Evolutionary conservation across 2,888 invertebrate genomes (phyloP).

Genomic region (Andrena dorsata): DNA sequence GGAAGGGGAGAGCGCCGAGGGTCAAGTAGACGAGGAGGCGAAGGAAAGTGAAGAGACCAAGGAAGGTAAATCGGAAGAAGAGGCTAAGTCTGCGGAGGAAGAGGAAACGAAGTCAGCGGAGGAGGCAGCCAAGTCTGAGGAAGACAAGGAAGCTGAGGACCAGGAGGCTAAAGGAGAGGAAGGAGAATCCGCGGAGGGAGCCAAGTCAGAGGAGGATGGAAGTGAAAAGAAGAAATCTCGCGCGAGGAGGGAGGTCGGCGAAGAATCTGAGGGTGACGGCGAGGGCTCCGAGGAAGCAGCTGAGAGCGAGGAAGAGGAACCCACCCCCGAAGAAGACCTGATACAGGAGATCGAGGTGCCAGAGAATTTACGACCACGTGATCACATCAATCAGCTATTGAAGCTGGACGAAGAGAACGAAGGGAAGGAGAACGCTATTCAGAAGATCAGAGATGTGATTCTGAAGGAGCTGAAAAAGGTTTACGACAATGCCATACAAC

Average conservation of each 20-base stretch:
- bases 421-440: conserved; percentile 89
- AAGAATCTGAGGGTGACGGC: conserved; percentile 39
- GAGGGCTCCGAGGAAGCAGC: conserved; percentile 50
- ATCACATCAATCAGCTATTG: conserved; percentile 92
- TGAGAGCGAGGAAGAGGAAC: conserved; percentile 71
- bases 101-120: conserved; percentile 45
- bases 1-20: conserved; percentile 54
- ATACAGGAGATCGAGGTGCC: conserved; percentile 91
- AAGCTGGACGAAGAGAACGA: conserved; percentile 92
- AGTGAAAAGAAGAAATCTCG: conserved; percentile 49
- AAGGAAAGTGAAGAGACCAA: conserved; percentile 51
- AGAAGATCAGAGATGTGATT: conserved; percentile 91
- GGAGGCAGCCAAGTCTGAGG: conserved; percentile 63
- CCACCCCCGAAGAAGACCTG: conserved; percentile 86
- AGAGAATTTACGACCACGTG: conserved; percentile 91
- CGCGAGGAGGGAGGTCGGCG: conserved; percentile 52
- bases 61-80: conserved; percentile 22
- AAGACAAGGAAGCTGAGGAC: conserved; percentile 52
- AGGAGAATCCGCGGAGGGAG: conserved; percentile 45
- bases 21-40: conserved; percentile 46
- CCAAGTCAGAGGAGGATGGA: conserved; percentile 48
- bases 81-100: conserved; percentile 49
- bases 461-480: conserved; percentile 94
- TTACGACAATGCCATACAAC: conserved; percentile 95
- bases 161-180: conserved; percentile 62